Evolutionary conservation across 2,113 vertebrate species (phyloP).

Genomic region (Climacteris rufus): DNA sequence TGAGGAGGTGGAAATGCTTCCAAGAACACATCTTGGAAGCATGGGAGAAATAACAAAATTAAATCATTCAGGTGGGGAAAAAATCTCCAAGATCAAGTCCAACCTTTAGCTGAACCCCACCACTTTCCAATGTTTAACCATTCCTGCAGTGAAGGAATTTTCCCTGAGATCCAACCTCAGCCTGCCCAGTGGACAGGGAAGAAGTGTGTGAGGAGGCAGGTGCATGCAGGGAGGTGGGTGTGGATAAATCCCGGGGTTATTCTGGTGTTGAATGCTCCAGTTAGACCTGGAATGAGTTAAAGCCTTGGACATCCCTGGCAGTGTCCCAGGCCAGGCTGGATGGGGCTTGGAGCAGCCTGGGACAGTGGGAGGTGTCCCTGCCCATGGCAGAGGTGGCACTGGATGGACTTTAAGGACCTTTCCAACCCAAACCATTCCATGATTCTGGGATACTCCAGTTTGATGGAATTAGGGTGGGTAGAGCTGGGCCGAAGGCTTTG

Average conservation of each 20-base stretch:
- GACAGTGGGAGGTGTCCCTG: background rate
- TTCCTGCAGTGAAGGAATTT: background rate
- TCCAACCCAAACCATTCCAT: background rate
- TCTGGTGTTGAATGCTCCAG: background rate
- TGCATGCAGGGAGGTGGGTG: background rate
- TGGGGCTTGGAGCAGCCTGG: background rate
- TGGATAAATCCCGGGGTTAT: background rate
- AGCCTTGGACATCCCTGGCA: background rate
- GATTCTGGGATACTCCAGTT: background rate
- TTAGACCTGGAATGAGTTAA: background rate
- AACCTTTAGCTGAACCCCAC: background rate
- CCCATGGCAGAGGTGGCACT: too few relatives aligned
- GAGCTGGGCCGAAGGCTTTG: background rate
- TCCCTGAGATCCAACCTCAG: too few relatives aligned
- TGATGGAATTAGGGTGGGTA: background rate
- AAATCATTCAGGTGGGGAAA: background rate
- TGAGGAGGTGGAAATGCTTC: background rate
- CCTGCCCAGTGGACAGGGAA: background rate
- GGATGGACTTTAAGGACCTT: background rate
- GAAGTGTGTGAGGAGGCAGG: background rate
- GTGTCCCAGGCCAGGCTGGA: background rate
- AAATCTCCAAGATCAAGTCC: background rate
- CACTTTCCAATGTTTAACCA: rapidly evolving
- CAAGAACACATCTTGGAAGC: rapidly evolving
- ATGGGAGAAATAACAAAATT: rapidly evolving